Evolutionary conservation across 2,888 invertebrate genomes (phyloP), one percentile per base, ranked within the genome.

Genomic region (Apantesis nais): DNA sequence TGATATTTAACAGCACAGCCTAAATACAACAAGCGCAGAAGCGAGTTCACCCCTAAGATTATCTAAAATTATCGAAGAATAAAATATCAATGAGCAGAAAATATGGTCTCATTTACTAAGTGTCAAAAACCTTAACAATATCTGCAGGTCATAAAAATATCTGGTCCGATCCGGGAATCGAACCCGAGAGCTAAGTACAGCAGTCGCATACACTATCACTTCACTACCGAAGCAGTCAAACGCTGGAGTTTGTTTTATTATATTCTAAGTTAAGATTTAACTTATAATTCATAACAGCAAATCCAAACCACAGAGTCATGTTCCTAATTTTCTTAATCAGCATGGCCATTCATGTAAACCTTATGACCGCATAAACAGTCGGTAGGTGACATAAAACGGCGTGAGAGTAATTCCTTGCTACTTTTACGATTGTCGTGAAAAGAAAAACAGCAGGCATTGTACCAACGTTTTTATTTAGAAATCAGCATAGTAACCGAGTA

Each of bases 381-480:
- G 52, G 48, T 66, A 68, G 31, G 62, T 39, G 70, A 65, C 83
- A 75, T 82, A 82, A 79, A 79, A 82, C 71, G 71, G 31, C 71
- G 68, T 70, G 62, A 64, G 64, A 69, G 82, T 80, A 80, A 82
- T 79, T 72, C 71, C 80, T 71, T 44, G 67, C 74, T 62, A 79
- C 68, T 72, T 79, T 81, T 82, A 82, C 79, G 83, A 80, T 78
- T 71, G 58, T 68, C 68, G 41, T 66, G 44, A 71, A 68, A 62
- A 75, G 62, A 78, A 79, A 73, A 72, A 67, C 71, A 72, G 75
- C 83, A 77, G 72, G 73, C 78, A 72, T 68, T 69, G 70, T 68
- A 75, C 48, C 48, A 52, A 52, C 68, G 76, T 74, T 82, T 80
- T 82, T 82, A 80, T 80, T 82, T 72, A 72, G 72, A 72, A 73